Conservation (phyloP, 1,140 invertebrate genomes). For the Conopomorpha cramerella region DNA sequence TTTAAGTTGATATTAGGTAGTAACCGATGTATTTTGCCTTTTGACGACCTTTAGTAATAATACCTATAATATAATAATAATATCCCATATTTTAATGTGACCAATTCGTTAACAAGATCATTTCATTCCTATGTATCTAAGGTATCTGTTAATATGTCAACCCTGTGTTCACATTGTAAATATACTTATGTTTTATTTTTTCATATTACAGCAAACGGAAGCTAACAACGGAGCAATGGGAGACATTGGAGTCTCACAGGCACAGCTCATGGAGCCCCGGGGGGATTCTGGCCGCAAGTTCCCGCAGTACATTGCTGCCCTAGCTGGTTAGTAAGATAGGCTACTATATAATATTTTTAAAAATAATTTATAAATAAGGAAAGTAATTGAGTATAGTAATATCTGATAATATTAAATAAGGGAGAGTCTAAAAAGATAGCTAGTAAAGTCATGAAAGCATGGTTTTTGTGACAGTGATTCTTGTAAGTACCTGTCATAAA, state of each 20-base stretch:
- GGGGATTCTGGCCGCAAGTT: conserved; percentile 53
- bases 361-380: not conserved
- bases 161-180: too few species aligned
- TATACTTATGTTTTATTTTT: conserved; percentile 6
- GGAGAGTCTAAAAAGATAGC: too few species aligned
- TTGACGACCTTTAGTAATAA: too few species aligned
- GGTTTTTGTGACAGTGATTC: too few species aligned
- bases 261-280: conserved; percentile 53
- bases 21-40: too few species aligned
- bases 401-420: conserved; percentile 3
- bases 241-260: conserved; percentile 61
- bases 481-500: too few species aligned
- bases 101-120: too few species aligned
- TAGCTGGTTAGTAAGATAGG: conserved; percentile 50
- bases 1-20: too few species aligned
- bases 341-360: not conserved
- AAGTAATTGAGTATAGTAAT: not conserved
- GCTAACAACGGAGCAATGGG: conserved; percentile 41
- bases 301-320: conserved; percentile 71
- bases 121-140: conserved; percentile 1
- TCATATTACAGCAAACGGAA: conserved; percentile 26
- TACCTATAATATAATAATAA: too few species aligned
- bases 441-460: too few species aligned
- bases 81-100: too few species aligned
- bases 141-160: conserved; percentile 2